Percentiles rank a stretch among this genome's conserved stretches.
Conservation (phyloP, 2,888 invertebrate species). For the Gibbula magus region DNA sequence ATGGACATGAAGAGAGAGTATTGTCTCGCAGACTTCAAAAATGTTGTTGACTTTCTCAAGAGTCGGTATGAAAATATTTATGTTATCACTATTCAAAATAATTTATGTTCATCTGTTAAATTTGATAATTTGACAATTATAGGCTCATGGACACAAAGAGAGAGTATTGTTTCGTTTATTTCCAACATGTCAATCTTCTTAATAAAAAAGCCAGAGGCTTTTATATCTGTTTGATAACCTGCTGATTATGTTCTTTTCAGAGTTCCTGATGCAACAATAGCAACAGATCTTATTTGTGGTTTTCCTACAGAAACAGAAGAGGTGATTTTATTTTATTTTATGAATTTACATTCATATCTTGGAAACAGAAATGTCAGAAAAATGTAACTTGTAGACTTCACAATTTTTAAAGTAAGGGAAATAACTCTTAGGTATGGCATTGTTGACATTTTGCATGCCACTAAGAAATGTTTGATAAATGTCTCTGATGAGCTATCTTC, state of each 20-base stretch:
- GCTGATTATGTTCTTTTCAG: conserved; percentile 76
- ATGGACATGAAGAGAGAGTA: conserved; percentile 98
- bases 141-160: no score
- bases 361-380: no score
- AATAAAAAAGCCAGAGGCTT: no score
- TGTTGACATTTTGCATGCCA: neutral
- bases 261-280: conserved; percentile 92
- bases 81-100: neutral
- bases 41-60: conserved; percentile 89
- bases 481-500: neutral
- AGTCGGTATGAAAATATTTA: conserved; percentile 78
- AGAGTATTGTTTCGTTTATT: no score
- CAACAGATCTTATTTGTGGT: conserved; percentile 98
- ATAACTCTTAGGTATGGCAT: no score
- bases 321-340: conserved; percentile 47
- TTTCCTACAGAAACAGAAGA: conserved; percentile 95
- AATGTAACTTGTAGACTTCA: no score
- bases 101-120: no score
- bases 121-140: no score
- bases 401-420: no score
- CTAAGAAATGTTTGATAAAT: neutral
- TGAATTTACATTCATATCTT: no score
- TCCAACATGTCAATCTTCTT: no score
- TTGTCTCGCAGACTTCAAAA: conserved; percentile 89
- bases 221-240: neutral